phyloP scores from a whole-genome alignment of 37 sponge, comb jelly and placozoan species.

The Bolinopsis microptera region DNA sequence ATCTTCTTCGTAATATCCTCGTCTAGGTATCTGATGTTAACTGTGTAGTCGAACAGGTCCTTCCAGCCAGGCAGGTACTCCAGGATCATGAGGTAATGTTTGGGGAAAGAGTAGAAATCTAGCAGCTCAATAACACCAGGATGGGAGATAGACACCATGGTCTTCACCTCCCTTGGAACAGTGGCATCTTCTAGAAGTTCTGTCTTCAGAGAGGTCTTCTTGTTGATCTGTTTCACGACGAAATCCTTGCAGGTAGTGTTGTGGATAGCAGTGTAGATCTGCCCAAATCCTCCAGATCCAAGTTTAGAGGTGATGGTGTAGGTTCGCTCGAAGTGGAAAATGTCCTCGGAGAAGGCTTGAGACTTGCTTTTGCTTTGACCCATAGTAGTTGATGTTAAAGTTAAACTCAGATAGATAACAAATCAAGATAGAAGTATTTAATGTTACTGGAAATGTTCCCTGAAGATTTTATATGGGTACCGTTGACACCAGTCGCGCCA shows the following conservation, averaged over 20 bases:
- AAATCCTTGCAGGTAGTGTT: neutral
- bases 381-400: conserved; percentile 26
- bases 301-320: conserved; percentile 18
- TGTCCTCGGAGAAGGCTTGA: conserved; percentile 12
- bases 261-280: conserved; percentile 5
- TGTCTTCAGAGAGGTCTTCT: neutral
- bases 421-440: too few species aligned
- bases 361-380: conserved; percentile 27
- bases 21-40: conserved; percentile 20
- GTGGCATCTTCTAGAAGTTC: neutral
- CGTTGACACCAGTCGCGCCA: neutral
- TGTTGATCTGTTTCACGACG: conserved; percentile 42
- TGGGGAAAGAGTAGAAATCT: conserved; percentile 43
- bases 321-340: conserved; percentile 9
- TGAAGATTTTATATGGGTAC: neutral
- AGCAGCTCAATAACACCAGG: conserved; percentile 21
- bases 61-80: conserved; percentile 31
- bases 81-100: conserved; percentile 46
- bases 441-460: neutral
- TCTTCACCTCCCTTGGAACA: conserved; percentile 47
- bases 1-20: conserved; percentile 10
- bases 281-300: conserved; percentile 34
- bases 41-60: conserved; percentile 63
- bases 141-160: neutral
- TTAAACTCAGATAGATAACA: neutral